Percentiles rank a stretch among this genome's conserved stretches.
Evolutionary conservation across 1,140 invertebrate species (phyloP).

Genomic region (Monomorium pharaonis): DNA sequence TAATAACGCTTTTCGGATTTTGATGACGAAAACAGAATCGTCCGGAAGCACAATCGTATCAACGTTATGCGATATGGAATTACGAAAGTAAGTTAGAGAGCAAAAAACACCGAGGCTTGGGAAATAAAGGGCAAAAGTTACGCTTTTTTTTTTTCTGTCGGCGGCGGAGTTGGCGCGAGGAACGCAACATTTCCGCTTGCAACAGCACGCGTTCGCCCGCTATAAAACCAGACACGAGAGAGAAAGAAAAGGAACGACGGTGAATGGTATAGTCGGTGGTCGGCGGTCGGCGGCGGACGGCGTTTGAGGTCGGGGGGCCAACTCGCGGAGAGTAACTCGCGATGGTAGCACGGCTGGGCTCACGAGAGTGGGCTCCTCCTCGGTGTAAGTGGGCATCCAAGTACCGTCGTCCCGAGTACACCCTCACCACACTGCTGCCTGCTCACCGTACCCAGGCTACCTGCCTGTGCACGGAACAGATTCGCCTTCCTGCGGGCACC

Average conservation of each 20-base stretch:
- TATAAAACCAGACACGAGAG: background rate
- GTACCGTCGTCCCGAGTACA: constrained; percentile 34
- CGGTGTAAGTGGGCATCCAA: constrained; percentile 40
- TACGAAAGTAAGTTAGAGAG: background rate
- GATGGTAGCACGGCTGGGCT: constrained; percentile 34
- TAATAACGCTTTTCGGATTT: background rate
- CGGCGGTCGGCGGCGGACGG: constrained; percentile 29
- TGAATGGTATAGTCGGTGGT: constrained; percentile 35
- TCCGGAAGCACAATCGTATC: background rate
- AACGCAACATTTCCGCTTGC: constrained; percentile 47
- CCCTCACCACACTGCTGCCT: constrained; percentile 14
- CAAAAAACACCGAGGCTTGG: background rate
- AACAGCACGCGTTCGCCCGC: background rate
- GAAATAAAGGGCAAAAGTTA: background rate
- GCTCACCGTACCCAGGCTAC: background rate
- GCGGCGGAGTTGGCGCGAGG: background rate
- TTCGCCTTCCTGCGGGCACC: constrained; percentile 56
- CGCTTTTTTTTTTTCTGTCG: background rate
- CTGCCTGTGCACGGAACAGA: constrained; percentile 45
- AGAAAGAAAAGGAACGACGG: constrained; percentile 7
- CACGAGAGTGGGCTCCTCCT: constrained; percentile 53
- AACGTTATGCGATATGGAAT: background rate
- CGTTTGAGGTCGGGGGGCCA: constrained; percentile 42
- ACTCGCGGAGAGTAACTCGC: constrained; percentile 55
- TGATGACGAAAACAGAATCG: background rate